Conservation (phyloP, 2,888 invertebrate genomes). For the Drosophila parthenogenetica region DNA sequence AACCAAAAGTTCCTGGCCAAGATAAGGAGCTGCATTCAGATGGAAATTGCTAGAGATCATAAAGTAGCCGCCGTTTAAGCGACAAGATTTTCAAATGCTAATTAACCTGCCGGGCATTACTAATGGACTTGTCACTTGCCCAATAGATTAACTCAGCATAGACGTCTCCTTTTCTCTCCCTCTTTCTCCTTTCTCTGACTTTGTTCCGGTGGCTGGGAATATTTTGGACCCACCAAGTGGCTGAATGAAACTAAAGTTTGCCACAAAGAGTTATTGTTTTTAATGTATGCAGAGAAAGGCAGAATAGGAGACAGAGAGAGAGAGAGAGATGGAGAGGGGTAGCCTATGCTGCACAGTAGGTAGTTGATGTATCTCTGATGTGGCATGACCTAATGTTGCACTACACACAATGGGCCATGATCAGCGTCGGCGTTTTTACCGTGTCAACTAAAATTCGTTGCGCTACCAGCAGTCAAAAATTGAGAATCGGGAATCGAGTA, state of each 20-base stretch:
- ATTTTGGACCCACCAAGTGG: constrained; percentile 67
- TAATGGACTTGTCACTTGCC: constrained; percentile 58
- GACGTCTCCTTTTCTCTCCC: background rate
- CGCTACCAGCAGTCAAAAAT: constrained; percentile 67
- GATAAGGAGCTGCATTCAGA: constrained; percentile 22
- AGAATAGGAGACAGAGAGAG: constrained; percentile 1
- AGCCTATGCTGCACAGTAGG: constrained; percentile 16
- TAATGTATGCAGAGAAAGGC: constrained; percentile 67
- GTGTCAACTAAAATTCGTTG: constrained; percentile 71
- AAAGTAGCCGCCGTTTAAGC: constrained; percentile 37
- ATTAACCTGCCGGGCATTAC: constrained; percentile 56
- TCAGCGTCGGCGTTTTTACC: constrained; percentile 44
- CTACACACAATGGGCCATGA: constrained; percentile 76
- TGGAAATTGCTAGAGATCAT: constrained; percentile 25
- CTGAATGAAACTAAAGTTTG: constrained; percentile 42
- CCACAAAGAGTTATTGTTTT: constrained; percentile 73
- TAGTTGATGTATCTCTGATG: constrained; percentile 49
- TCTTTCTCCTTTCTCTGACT: background rate
- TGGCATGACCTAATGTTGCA: constrained; percentile 78
- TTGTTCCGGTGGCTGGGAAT: constrained; percentile 30
- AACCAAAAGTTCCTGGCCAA: background rate
- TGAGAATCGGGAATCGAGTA: constrained; percentile 25
- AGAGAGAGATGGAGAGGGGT: background rate
- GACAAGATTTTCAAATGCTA: constrained; percentile 33
- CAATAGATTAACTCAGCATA: background rate